Evolutionary conservation across 2,797 vertebrate species (phyloP), one percentile per base, ranked within the genome.

Genomic region (Sebastes kiyomatsui): DNA sequence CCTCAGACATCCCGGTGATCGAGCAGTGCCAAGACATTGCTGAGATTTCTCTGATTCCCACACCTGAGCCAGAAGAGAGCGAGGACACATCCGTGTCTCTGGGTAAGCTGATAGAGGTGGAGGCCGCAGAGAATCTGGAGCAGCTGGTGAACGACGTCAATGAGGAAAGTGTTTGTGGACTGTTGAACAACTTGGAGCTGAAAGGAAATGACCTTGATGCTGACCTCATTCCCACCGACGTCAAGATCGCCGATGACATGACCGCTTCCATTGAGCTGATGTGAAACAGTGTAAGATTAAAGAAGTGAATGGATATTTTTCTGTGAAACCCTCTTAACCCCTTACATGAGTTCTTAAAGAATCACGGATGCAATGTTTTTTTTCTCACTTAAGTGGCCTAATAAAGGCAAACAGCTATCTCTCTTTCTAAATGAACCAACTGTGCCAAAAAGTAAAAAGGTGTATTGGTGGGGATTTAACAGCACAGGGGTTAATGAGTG

Each of bases 151-250:
- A 30, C 60, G 85, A 91, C 22, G 71, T 86, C 85, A 88, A 35
- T 4, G 67, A 88, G 59, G 89, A 85, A 55, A 88, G 49, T 30
- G 28, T 92, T 38, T 77, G 81, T 18, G 85, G 82, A 88, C 84
- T 89, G 79, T 69, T 92, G 67, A 82, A 92, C 76, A 75, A 91
- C 71, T 77, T 89, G 1, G 89, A 87, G 65, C 78, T 92, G 86
- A 87, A 79, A 73, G 93, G 84, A 89, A 91, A 85, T 61, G 89
- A 92, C 77, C 71, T 89, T 16, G 86, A 91, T 71, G 66, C 72
- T 77, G 93, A 95, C 82, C 76, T 93, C 78, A 88, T 92, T 80
- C 62, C 92, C 79, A 87, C 86, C 73, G 91, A 93, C 73, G 75
- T 79, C 80, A 79, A 87, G 62, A 78, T 81, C 42, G 62, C 82